phyloP scores from a whole-genome alignment of 2,888 invertebrate species.

The Xestoiulus laeticollis region DNA sequence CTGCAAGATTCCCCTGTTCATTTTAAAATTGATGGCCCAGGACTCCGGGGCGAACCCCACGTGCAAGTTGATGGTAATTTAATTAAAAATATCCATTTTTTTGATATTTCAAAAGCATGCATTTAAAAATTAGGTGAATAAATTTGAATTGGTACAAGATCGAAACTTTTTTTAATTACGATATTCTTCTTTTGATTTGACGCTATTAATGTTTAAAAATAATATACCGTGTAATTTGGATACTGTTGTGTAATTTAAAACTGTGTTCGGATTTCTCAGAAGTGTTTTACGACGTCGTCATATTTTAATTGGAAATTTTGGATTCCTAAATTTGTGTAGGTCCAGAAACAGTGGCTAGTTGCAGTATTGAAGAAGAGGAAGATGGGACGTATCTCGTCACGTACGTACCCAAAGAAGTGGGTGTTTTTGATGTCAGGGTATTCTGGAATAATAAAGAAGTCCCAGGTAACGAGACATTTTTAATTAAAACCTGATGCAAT shows the following conservation, averaged over 20 bases:
- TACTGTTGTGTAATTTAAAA: too few species aligned
- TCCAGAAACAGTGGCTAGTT: conserved; percentile 71
- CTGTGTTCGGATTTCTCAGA: not conserved
- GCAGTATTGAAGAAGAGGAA: conserved; percentile 66
- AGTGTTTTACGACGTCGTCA: too few species aligned
- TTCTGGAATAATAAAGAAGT: conserved; percentile 71
- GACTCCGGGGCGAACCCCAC: conserved; percentile 67
- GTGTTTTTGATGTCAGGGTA: conserved; percentile 87
- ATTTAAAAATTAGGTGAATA: not conserved
- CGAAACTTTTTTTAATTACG: too few species aligned
- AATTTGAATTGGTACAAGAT: too few species aligned
- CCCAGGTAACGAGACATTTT: conserved; percentile 64
- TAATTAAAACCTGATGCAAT: too few species aligned
- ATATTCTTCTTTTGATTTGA: too few species aligned
- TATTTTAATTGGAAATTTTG: not conserved
- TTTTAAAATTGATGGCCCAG: conserved; percentile 68
- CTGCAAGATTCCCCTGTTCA: conserved; percentile 67
- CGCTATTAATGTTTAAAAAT: too few species aligned
- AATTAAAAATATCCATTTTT: not conserved
- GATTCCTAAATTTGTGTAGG: conserved; percentile 62
- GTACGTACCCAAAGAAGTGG: conserved; percentile 90
- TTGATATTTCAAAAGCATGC: not conserved
- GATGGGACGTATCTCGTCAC: conserved; percentile 85
- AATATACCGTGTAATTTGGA: too few species aligned
- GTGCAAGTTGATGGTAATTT: conserved; percentile 66